Evolutionary conservation across 2,797 vertebrate species (phyloP).

Genomic region (Intellagama lesueurii): DNA sequence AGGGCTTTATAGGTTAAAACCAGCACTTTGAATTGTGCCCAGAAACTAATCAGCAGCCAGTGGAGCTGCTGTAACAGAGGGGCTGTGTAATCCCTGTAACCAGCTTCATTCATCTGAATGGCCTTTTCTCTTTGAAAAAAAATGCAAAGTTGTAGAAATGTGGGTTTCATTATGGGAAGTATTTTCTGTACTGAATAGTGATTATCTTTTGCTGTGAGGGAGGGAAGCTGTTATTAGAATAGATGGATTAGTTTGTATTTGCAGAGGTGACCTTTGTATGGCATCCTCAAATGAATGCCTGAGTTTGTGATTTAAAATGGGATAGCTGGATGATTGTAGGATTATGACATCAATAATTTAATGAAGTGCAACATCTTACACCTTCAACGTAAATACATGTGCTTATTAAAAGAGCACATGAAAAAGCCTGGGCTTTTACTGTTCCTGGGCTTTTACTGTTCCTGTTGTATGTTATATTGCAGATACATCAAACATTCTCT

Average conservation of each 20-base stretch:
- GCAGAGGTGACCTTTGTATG: not conserved
- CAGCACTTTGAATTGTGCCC: no score
- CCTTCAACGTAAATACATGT: not conserved
- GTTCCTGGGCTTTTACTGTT: not conserved
- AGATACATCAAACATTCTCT: constrained; percentile 4
- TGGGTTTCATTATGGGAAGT: not conserved
- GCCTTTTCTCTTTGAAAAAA: not conserved
- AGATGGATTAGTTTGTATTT: not conserved
- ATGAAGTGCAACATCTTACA: not conserved
- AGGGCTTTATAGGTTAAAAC: no score
- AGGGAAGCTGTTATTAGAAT: not conserved
- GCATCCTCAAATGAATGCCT: not conserved
- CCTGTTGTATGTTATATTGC: not conserved
- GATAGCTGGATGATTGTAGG: not conserved
- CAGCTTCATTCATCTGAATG: not conserved
- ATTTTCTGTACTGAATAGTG: not conserved
- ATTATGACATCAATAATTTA: constrained; percentile 22
- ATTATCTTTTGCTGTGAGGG: not conserved
- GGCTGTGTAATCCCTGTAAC: no score
- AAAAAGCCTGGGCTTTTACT: not conserved
- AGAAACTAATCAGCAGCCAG: no score
- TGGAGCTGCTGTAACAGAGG: no score
- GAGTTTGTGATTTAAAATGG: not conserved
- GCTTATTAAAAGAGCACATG: not conserved
- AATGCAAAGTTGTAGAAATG: not conserved